These are phyloP conservation scores for Acanthisitta chloris DNA, from an alignment of 2,113 vertebrate genomes.

Conservation along the genomic window DNA sequence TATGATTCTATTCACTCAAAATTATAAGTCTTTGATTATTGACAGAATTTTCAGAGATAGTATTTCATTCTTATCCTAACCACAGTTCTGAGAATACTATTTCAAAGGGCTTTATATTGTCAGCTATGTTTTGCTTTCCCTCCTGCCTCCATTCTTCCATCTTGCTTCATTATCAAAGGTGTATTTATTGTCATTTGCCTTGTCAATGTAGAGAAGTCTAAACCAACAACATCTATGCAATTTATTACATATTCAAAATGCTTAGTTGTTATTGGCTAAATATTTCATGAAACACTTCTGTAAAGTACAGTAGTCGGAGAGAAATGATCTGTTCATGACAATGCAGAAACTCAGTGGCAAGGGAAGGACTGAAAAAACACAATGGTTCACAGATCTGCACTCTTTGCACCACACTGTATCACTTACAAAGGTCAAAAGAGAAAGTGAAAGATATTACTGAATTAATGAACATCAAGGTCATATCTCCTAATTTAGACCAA, in stretches of 20 bases:
- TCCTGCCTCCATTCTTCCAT: background rate
- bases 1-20: background rate
- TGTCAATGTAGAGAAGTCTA: background rate
- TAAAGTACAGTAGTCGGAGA: background rate
- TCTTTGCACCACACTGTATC: background rate
- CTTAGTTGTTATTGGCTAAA: background rate
- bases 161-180: background rate
- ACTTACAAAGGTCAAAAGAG: background rate
- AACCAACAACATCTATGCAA: background rate
- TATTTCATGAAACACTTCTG: background rate
- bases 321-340: background rate
- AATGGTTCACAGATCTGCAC: background rate
- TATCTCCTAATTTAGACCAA: background rate
- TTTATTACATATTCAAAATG: background rate
- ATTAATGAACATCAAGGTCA: background rate
- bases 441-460: background rate
- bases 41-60: background rate
- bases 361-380: background rate
- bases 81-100: background rate
- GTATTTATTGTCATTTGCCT: background rate
- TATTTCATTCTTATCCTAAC: background rate
- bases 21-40: conserved; percentile 16
- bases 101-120: background rate
- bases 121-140: background rate
- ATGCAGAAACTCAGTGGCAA: background rate